Evolutionary conservation across 2,888 invertebrate genomes (phyloP), one percentile per base, ranked within the genome.

Genomic region (Encarsia formosa): DNA sequence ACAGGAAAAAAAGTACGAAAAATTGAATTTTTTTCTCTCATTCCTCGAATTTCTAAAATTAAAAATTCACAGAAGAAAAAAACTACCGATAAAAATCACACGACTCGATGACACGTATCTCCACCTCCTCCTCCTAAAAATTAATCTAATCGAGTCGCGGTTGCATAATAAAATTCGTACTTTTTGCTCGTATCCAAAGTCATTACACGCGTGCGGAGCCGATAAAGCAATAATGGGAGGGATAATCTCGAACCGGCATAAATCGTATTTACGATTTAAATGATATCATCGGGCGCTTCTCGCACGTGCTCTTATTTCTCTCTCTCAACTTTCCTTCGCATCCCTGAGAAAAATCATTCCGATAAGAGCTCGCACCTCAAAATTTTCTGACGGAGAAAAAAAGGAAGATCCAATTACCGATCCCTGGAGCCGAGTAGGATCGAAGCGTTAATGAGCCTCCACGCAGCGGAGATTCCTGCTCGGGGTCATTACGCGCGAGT

Each of bases 211-310:
- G 24, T 24, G 44, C 18, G 24, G 15, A 16, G 9, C 44, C 43
- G 52, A 49, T 52, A 52, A 45, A 55, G 48, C 48, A 48, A 48
- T 51, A 48, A 48, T 42, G 48, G n/a, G n/a, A n/a, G n/a, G n/a
- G 41, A 48, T 48, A 48, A 49, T n/a, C 51, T 48, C 29, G 43
- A 51, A 37, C n/a, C 45, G 48, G 55, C 41, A 52, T 52, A 55
- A 55, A 55, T 45, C 45, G 50, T 23, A 19, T 50, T 47, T 50
- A 43, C 29, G 42, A 54, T 47, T 54, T 26, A 23, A 19, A 23
- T 16, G 49, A 49, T 54, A 54, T 43, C 19, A 42, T 47, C 43
- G 16, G 34, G 15, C 2, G 22, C 23, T 19, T 19, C 13, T 15
- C 13, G 20, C 13, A 15, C 32, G 18, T 42, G 31, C 51, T 35